A percentile compares a stretch with the other conserved stretches of the same genome.
Conservation (phyloP, 2,113 vertebrate genomes). For the Tyto alba region DNA sequence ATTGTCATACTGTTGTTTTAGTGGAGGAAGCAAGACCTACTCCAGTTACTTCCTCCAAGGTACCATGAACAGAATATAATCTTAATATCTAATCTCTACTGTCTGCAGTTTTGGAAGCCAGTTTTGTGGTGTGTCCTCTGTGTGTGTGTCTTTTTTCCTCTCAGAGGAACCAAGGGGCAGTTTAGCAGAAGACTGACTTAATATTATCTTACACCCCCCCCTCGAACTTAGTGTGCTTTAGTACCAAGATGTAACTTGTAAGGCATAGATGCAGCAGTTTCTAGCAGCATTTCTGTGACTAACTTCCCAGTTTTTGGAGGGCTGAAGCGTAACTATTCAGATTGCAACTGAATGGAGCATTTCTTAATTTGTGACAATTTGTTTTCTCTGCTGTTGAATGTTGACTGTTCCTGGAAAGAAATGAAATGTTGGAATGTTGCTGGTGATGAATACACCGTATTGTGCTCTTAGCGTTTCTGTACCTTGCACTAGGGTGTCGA, state of each 20-base stretch:
- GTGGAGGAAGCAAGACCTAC: neutral
- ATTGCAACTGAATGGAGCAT: rapidly evolving
- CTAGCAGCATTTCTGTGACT: neutral
- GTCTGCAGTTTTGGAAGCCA: neutral
- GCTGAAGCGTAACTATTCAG: neutral
- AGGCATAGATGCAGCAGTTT: neutral
- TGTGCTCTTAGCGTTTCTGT: rapidly evolving
- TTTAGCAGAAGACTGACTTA: neutral
- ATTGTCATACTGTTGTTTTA: neutral
- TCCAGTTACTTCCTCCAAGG: neutral
- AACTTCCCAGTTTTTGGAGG: neutral
- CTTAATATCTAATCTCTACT: neutral
- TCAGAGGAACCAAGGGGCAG: neutral
- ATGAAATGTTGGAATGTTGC: neutral
- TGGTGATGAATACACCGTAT: rapidly evolving
- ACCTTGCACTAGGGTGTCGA: rapidly evolving
- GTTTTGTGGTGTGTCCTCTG: neutral
- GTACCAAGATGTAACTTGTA: neutral
- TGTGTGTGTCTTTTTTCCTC: neutral
- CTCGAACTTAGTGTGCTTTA: rapidly evolving
- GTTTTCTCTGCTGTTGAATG: neutral
- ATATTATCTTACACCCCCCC: neutral
- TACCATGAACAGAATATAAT: neutral
- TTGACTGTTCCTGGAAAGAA: neutral
- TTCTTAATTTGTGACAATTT: neutral